These are phyloP conservation scores for Xestia xanthographa DNA, from an alignment of 2,888 invertebrate species.

Conservation along the genomic window DNA sequence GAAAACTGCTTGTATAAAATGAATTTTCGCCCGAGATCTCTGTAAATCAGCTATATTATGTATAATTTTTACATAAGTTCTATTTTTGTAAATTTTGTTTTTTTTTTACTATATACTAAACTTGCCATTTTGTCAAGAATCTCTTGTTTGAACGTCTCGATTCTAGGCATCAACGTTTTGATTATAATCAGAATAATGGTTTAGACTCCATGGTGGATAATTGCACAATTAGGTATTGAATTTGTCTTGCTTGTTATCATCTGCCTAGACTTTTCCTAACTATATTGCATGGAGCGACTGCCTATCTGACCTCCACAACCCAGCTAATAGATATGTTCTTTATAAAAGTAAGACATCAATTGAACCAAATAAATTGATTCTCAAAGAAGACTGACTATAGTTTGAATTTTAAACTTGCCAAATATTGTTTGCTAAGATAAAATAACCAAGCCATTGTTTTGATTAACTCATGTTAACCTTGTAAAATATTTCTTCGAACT, in stretches of 20 bases:
- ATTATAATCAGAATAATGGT: conserved; percentile 47
- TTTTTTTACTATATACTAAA: conserved; percentile 1
- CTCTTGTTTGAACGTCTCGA: conserved; percentile 47
- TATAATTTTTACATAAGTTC: conserved; percentile 33
- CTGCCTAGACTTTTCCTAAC: background rate
- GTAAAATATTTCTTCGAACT: background rate
- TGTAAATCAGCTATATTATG: conserved; percentile 48
- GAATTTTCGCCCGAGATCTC: conserved; percentile 54
- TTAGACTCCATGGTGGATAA: background rate
- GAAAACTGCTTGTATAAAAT: conserved; percentile 30
- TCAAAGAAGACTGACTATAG: conserved; percentile 40
- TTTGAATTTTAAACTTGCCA: conserved; percentile 47
- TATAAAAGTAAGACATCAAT: background rate
- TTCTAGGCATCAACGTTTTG: background rate
- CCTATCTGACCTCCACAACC: background rate
- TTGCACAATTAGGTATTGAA: background rate
- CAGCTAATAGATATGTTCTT: background rate
- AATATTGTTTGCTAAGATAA: conserved; percentile 31
- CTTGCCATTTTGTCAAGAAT: conserved; percentile 56
- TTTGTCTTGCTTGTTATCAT: background rate
- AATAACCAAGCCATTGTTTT: conserved; percentile 48
- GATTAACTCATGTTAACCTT: conserved; percentile 10
- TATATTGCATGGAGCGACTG: background rate
- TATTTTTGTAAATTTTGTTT: conserved; percentile 50
- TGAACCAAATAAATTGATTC: conserved; percentile 18